Conservation (phyloP, 2,888 invertebrate genomes). For the Clostera curtula region DNA sequence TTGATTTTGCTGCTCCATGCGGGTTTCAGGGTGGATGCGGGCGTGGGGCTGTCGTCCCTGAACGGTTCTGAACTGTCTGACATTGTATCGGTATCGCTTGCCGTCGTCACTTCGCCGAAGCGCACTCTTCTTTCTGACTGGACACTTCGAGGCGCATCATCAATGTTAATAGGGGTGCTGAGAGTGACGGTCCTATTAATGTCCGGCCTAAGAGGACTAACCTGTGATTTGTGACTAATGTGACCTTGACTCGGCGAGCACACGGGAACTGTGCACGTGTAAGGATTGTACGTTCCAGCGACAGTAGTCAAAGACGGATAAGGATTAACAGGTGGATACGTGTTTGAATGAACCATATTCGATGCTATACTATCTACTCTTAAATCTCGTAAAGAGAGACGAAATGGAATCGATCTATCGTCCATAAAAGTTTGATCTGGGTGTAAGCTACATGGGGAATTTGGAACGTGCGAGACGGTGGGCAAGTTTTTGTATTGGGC, state of each 20-base stretch:
- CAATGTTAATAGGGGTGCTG: conserved; percentile 33
- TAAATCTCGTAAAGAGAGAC: conserved; percentile 51
- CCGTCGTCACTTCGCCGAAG: conserved; percentile 64
- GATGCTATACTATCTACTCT: conserved; percentile 44
- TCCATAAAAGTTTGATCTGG: conserved; percentile 51
- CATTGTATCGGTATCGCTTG: conserved; percentile 51
- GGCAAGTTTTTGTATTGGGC: conserved; percentile 63
- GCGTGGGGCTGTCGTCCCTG: conserved; percentile 53
- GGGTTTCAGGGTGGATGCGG: conserved; percentile 57
- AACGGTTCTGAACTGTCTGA: conserved; percentile 51
- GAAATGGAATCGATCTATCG: conserved; percentile 29
- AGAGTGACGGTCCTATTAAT: conserved; percentile 56
- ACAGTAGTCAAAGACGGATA: conserved; percentile 66
- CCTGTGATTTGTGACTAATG: conserved; percentile 34
- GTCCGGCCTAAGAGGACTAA: conserved; percentile 47
- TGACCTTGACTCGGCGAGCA: conserved; percentile 38
- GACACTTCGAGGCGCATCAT: conserved; percentile 50
- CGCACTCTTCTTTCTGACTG: conserved; percentile 68
- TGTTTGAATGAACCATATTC: conserved; percentile 58
- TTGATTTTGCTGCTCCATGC: conserved; percentile 72
- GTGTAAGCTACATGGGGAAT: conserved; percentile 63
- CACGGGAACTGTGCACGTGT: conserved; percentile 54
- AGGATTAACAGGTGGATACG: conserved; percentile 63
- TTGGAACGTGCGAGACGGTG: conserved; percentile 62
- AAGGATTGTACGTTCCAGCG: conserved; percentile 65